Evolutionary conservation across 2,797 vertebrate species (phyloP).

Genomic region (Holocentrus rufus): DNA sequence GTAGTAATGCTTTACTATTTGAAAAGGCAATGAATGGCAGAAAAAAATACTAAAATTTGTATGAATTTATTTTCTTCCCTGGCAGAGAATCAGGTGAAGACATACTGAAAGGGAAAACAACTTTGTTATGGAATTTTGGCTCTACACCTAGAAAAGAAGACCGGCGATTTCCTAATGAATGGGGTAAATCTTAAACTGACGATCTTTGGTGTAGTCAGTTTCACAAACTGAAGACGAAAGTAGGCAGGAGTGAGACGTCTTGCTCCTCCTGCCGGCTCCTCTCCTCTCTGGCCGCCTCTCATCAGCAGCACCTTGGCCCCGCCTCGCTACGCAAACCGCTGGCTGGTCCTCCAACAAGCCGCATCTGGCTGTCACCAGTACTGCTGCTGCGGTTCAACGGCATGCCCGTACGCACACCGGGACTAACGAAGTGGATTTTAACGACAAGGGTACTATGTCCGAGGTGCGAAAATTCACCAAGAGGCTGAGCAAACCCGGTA

Average conservation of each 20-base stretch:
- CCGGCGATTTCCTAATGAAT: no score
- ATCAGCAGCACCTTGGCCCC: slow-evolving; percentile 58
- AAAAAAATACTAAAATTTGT: no score
- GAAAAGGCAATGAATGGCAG: no score
- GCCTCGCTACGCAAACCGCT: slow-evolving; percentile 69
- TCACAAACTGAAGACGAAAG: slow-evolving; percentile 44
- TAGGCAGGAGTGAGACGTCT: slow-evolving; percentile 49
- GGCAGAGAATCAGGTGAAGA: no score
- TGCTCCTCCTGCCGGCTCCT: neutral
- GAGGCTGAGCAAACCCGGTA: slow-evolving; percentile 94
- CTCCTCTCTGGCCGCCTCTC: slow-evolving; percentile 44
- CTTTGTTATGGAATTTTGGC: no score
- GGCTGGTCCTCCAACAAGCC: slow-evolving; percentile 50
- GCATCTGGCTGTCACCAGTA: slow-evolving; percentile 75
- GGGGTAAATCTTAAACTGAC: neutral
- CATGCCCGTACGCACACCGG: slow-evolving; percentile 53
- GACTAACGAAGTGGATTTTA: slow-evolving; percentile 40
- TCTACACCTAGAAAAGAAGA: no score
- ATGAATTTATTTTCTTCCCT: no score
- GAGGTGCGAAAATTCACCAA: slow-evolving; percentile 98
- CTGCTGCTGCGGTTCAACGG: slow-evolving; percentile 47
- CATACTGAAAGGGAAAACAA: no score
- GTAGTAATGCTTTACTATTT: no score
- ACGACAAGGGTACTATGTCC: slow-evolving; percentile 77
- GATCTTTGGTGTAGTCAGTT: slow-evolving; percentile 45